Evolutionary conservation across 2,888 invertebrate genomes (phyloP).

Genomic region (Deilephila porcellus): DNA sequence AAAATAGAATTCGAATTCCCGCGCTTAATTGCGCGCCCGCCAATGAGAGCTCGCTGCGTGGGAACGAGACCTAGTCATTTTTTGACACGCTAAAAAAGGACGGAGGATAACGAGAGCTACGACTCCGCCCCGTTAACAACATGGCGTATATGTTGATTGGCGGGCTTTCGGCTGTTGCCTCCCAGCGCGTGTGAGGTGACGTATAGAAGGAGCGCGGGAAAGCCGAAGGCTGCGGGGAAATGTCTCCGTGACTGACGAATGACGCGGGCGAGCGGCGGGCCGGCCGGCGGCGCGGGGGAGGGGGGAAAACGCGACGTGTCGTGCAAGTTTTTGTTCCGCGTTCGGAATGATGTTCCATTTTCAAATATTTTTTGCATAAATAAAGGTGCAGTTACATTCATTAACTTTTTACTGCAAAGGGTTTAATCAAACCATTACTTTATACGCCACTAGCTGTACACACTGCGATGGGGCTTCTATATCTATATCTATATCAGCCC

Average conservation of each 20-base stretch:
- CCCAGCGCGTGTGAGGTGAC: conserved; percentile 57
- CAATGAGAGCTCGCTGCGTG: conserved; percentile 74
- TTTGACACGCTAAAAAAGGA: conserved; percentile 53
- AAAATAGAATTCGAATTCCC: conserved; percentile 84
- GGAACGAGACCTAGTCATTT: conserved; percentile 62
- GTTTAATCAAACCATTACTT: not conserved
- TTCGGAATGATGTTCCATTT: conserved; percentile 28
- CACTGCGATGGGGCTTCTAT: not conserved
- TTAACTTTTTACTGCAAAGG: conserved; percentile 17
- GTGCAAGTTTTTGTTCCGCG: conserved; percentile 30
- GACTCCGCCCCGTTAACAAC: conserved; percentile 86
- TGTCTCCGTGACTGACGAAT: conserved; percentile 52
- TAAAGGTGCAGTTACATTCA: conserved; percentile 17
- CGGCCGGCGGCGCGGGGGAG: conserved; percentile 40
- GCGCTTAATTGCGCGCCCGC: conserved; percentile 81
- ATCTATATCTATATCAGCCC: too few species aligned
- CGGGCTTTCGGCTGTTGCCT: conserved; percentile 71
- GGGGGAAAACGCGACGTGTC: conserved; percentile 29
- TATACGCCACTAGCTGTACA: not conserved
- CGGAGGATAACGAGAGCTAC: conserved; percentile 54
- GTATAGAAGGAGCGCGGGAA: conserved; percentile 69
- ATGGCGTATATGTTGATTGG: conserved; percentile 87
- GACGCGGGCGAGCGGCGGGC: conserved; percentile 50
- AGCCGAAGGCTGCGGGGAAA: conserved; percentile 66
- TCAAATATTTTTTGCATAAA: conserved; percentile 26